Percentiles rank a stretch among this genome's conserved stretches.
Evolutionary conservation across 2,113 vertebrate species (phyloP).

Genomic region (Lota lota): DNA sequence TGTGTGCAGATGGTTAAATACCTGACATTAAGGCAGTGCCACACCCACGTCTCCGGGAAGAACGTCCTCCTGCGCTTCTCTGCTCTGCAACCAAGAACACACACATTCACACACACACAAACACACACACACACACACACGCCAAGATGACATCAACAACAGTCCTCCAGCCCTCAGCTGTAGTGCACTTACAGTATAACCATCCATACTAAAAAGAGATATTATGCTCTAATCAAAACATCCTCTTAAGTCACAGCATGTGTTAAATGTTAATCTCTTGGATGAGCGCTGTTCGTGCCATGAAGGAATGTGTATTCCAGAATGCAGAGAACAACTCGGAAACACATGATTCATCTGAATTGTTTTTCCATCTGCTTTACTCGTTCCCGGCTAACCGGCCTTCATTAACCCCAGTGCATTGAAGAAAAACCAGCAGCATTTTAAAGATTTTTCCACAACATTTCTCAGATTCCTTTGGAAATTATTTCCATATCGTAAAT

Average conservation of each 20-base stretch:
- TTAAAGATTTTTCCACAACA: too few relatives aligned
- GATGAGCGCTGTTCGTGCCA: too few relatives aligned
- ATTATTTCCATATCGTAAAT: too few relatives aligned
- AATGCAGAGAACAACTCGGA: too few relatives aligned
- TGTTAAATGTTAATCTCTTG: too few relatives aligned
- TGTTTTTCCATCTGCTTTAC: too few relatives aligned
- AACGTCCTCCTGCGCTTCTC: conserved; percentile 88
- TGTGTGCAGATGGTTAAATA: conserved; percentile 47
- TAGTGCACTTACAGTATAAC: background rate
- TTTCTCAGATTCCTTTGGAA: too few relatives aligned
- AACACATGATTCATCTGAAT: too few relatives aligned
- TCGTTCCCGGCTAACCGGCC: too few relatives aligned
- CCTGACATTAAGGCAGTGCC: conserved; percentile 90
- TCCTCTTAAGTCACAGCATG: conserved; percentile 19
- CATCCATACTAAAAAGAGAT: conserved; percentile 41
- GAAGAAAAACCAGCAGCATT: too few relatives aligned
- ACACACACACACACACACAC: conserved; percentile 50
- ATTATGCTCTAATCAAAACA: conserved; percentile 48
- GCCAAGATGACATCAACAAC: conserved; percentile 53
- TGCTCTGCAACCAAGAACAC: conserved; percentile 70
- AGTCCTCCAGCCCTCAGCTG: conserved; percentile 39
- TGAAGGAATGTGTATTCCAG: too few relatives aligned
- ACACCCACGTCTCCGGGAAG: conserved; percentile 91
- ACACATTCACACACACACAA: conserved; percentile 3
- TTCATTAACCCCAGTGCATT: too few relatives aligned